Percentiles rank a stretch among this genome's conserved stretches.
These are phyloP conservation scores for Siniperca undulata DNA, from an alignment of 2,797 vertebrate species.

Conservation along the genomic window DNA sequence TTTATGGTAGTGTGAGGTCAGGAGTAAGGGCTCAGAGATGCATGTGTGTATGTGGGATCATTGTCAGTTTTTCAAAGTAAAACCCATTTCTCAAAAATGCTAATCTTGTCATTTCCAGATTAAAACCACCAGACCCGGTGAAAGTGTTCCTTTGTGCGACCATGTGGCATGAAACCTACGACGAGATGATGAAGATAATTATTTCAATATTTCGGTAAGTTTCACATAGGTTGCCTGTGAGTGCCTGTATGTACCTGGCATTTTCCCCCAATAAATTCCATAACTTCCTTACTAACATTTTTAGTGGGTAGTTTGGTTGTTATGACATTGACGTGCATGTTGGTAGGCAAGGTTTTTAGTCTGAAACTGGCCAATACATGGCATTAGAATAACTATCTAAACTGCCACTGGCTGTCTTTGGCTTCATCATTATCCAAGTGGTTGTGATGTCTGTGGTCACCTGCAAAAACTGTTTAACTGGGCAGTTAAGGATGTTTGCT, in stretches of 20 bases:
- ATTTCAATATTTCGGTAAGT: conserved; percentile 77
- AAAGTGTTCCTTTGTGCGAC: conserved; percentile 74
- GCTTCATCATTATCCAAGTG: no score
- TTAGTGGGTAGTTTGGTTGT: no score
- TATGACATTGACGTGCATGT: no score
- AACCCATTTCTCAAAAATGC: background rate
- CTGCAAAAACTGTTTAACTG: no score
- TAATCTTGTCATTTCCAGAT: background rate
- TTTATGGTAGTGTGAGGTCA: no score
- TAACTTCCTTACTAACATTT: no score
- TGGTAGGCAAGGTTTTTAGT: background rate
- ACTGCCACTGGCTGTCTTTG: no score
- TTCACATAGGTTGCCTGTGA: background rate
- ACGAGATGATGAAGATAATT: conserved; percentile 81
- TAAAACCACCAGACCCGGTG: background rate
- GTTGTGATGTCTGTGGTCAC: no score
- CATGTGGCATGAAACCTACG: conserved; percentile 83
- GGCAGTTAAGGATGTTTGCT: background rate
- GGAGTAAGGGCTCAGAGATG: background rate
- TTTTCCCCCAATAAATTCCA: background rate
- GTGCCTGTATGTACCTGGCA: background rate
- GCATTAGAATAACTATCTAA: background rate
- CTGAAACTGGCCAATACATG: background rate
- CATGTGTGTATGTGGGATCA: background rate
- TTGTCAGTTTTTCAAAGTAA: background rate